Evolutionary conservation across 2,113 vertebrate species (phyloP).

Genomic region (Guaruba guarouba): DNA sequence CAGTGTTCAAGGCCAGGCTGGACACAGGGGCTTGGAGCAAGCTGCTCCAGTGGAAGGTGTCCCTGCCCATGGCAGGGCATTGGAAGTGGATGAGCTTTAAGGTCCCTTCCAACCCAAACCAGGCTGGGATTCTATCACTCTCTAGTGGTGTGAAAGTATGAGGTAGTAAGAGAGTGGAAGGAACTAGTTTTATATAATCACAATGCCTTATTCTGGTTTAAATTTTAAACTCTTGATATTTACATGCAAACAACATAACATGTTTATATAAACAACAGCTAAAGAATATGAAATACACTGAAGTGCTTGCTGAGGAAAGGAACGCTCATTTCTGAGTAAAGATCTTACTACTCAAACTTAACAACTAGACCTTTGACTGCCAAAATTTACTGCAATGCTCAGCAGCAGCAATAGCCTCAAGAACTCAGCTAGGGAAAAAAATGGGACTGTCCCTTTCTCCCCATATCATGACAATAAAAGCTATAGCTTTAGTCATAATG

Average conservation of each 20-base stretch:
- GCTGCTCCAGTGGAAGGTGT: neutral
- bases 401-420: neutral
- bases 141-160: rapidly evolving
- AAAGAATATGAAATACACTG: neutral
- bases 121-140: neutral
- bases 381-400: neutral
- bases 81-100: neutral
- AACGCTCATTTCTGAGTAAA: neutral
- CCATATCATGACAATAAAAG: neutral
- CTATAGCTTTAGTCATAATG: neutral
- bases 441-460: neutral
- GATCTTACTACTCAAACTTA: neutral
- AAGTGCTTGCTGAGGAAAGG: neutral
- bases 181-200: neutral
- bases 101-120: neutral
- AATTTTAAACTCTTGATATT: neutral
- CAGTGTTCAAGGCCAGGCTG: no score
- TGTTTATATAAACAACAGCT: neutral
- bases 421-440: neutral
- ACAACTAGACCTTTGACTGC: neutral
- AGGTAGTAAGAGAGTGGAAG: neutral
- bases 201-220: neutral
- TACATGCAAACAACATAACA: neutral
- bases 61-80: no score
- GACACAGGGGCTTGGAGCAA: neutral